Base-by-base conservation (phyloP, 2,888 invertebrate species). In the Hydrotaea cyrtoneurina region DNA sequence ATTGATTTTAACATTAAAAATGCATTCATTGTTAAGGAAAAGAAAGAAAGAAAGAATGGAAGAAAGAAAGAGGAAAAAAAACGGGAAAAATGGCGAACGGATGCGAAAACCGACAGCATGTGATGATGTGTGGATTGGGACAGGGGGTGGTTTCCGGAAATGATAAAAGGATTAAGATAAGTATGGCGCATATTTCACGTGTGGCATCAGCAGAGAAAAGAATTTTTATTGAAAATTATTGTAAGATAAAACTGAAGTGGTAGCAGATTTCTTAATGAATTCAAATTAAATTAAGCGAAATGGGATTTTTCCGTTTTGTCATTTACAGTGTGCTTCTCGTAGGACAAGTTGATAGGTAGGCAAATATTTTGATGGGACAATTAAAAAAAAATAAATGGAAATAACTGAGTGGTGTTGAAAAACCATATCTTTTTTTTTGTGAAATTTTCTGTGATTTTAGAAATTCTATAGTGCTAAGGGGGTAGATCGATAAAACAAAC, bases 1-100 rank as follows among this genome's bases (percentile, higher is more conserved):
- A 84, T 83, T 79, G 82, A 83, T 78, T 85, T 79, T 74, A 43
- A 77, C 69, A 79, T 79, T 82, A 85, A 82, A 82, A 79, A 69
- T 82, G 79, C 85, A 82, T 78, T 84, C 62, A 62, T 69, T 69
- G 69, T 69, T 69, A 31, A 23, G n/a, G 15, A 23, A 46, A 46
- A 46, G 69, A 69, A 23, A 46, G 15, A 50, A 50, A n/a, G n/a
- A n/a, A n/a, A n/a, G n/a, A n/a, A n/a, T n/a, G n/a, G n/a, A n/a
- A n/a, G n/a, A n/a, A n/a, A n/a, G n/a, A n/a, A 13, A 7, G 43
- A 43, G 43, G n/a, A n/a, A n/a, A n/a, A n/a, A n/a, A n/a, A n/a
- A n/a, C n/a, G n/a, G n/a, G n/a, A n/a, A n/a, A 43, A 11, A 7
- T 43, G n/a, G 50, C 50, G n/a, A 50, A 50, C 31, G 62, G 31